Evolutionary conservation across 2,113 vertebrate genomes (phyloP).

Genomic region (Paraplagusia blochii): DNA sequence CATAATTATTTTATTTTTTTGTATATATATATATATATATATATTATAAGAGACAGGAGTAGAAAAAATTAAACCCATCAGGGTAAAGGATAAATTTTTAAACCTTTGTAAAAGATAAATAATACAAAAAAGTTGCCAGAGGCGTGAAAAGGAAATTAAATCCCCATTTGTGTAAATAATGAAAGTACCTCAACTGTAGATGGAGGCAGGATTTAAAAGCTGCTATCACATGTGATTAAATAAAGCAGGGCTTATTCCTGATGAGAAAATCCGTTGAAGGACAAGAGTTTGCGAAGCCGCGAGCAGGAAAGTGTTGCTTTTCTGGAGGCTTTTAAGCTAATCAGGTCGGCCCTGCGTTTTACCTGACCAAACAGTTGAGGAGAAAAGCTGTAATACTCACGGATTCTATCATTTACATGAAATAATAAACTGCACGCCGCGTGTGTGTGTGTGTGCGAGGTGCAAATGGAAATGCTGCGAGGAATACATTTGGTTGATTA

Average conservation of each 20-base stretch:
- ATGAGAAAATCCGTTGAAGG: constrained; percentile 32
- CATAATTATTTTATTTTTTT: no score
- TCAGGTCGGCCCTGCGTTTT: constrained; percentile 3
- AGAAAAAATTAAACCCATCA: constrained; percentile 9
- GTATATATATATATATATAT: no score
- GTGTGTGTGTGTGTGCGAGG: constrained; percentile 9
- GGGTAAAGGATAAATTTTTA: constrained; percentile 3
- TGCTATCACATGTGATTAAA: constrained; percentile 41
- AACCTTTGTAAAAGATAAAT: constrained; percentile 54
- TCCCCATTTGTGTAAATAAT: constrained; percentile 57
- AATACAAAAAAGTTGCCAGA: constrained; percentile 31
- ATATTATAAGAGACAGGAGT: constrained; percentile 30
- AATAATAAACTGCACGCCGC: background rate
- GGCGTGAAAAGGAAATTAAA: constrained; percentile 37
- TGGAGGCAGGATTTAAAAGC: constrained; percentile 33
- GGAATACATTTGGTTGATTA: constrained; percentile 18
- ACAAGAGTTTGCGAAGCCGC: constrained; percentile 31
- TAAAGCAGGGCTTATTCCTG: constrained; percentile 26
- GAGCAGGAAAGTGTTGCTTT: constrained; percentile 13
- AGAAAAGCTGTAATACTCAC: background rate
- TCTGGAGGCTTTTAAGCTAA: constrained; percentile 7
- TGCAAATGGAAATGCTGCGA: constrained; percentile 8
- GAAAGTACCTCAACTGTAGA: constrained; percentile 25
- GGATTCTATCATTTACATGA: constrained; percentile 1
- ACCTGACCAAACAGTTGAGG: background rate